A percentile compares a stretch with the other conserved stretches of the same genome.
Evolutionary conservation across 2,797 vertebrate genomes (phyloP).

Genomic region (Moxostoma hubbsi): DNA sequence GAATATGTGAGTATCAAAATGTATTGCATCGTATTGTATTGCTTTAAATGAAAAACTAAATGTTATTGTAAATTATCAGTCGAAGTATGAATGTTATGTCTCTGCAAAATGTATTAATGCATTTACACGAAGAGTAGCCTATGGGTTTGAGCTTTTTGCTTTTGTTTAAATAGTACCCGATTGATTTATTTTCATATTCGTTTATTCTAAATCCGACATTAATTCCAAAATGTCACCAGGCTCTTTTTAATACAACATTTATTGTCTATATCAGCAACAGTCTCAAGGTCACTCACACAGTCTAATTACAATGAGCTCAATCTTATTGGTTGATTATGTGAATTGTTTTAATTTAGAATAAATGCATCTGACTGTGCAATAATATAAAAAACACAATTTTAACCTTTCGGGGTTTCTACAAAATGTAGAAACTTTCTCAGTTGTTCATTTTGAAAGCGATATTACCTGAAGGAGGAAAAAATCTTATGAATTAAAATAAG

Average conservation of each 20-base stretch:
- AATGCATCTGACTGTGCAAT: not conserved
- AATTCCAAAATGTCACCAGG: not conserved
- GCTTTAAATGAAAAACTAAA: not conserved
- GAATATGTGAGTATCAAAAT: constrained; percentile 23
- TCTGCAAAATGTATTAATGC: constrained; percentile 3
- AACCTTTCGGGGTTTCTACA: not conserved
- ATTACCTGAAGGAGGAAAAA: not conserved
- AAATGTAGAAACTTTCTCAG: not conserved
- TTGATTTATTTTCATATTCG: not conserved
- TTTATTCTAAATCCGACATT: not conserved
- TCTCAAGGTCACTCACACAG: not conserved
- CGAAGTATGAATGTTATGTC: not conserved
- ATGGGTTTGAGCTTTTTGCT: not conserved
- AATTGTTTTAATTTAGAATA: not conserved
- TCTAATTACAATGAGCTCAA: not conserved
- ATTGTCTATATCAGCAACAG: not conserved
- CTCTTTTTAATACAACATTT: not conserved
- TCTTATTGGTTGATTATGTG: not conserved
- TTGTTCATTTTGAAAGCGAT: not conserved
- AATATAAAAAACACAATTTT: not conserved
- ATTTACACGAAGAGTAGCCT: not conserved
- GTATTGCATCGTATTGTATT: not conserved
- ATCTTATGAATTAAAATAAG: not conserved
- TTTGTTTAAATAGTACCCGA: not conserved
- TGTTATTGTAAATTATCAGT: not conserved